Evolutionary conservation across 2,113 vertebrate species (phyloP).

Genomic region (Leucopsar rothschildi): DNA sequence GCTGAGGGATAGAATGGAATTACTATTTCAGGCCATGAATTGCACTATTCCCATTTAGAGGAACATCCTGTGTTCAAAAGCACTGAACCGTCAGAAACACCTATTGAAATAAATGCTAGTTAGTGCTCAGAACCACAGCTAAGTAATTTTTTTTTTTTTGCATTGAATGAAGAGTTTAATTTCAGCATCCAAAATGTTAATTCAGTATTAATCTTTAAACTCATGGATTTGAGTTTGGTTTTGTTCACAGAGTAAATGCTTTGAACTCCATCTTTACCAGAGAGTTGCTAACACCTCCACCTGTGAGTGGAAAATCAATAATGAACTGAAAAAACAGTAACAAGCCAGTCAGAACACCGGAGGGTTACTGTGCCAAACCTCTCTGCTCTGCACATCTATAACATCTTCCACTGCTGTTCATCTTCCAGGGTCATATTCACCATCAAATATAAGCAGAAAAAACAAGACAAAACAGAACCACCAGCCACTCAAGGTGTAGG

Average conservation of each 20-base stretch:
- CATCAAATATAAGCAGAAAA: neutral
- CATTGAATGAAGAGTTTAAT: neutral
- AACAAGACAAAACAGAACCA: neutral
- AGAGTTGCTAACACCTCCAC: neutral
- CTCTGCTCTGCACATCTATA: neutral
- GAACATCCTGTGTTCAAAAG: neutral
- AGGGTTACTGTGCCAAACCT: neutral
- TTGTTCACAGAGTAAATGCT: neutral
- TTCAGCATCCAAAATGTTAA: neutral
- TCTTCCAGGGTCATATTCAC: neutral
- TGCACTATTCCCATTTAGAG: neutral
- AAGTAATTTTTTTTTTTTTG: neutral
- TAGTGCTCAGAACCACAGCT: neutral
- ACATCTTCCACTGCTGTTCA: neutral
- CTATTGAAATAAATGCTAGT: neutral
- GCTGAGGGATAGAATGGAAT: neutral
- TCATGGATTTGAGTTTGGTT: neutral
- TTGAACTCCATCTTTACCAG: neutral
- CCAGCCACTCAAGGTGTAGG: neutral
- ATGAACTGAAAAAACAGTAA: neutral
- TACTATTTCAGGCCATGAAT: neutral
- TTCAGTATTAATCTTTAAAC: neutral
- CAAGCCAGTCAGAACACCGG: neutral
- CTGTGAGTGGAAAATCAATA: neutral
- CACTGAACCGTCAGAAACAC: neutral